Percentiles rank a stretch among this genome's conserved stretches.
These are phyloP conservation scores for Anastrepha obliqua DNA, from an alignment of 1,140 invertebrate genomes.

Conservation along the genomic window DNA sequence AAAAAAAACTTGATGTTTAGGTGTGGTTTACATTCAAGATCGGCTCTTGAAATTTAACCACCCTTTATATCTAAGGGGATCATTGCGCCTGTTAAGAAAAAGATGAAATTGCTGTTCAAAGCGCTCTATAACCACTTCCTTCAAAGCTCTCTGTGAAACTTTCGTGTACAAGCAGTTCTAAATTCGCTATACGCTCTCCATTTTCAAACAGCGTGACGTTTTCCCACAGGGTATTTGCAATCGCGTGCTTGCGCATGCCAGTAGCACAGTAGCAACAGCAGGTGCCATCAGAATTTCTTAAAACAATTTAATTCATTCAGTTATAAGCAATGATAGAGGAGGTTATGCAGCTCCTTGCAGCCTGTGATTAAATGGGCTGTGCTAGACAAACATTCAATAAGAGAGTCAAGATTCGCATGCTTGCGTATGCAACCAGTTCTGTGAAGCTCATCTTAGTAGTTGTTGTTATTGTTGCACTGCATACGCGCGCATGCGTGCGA, in stretches of 20 bases:
- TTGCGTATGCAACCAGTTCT: not conserved
- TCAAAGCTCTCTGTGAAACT: too few relatives aligned
- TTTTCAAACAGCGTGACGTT: not conserved
- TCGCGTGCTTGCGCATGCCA: conserved; percentile 44
- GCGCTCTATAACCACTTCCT: too few relatives aligned
- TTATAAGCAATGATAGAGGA: conserved; percentile 46
- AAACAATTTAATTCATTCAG: conserved; percentile 55
- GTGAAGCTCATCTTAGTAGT: too few relatives aligned
- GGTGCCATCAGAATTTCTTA: conserved; percentile 45
- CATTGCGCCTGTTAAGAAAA: too few relatives aligned
- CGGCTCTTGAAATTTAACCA: too few relatives aligned
- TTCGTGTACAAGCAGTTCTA: too few relatives aligned
- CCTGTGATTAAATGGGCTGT: conserved; percentile 35
- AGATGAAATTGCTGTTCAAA: too few relatives aligned
- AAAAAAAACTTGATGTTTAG: too few relatives aligned
- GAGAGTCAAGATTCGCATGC: too few relatives aligned
- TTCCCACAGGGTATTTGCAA: not conserved
- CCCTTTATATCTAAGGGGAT: too few relatives aligned
- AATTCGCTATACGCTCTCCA: too few relatives aligned
- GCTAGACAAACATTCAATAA: conserved; percentile 19
- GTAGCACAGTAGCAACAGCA: conserved; percentile 37
- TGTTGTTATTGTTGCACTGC: not conserved
- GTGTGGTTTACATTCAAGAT: too few relatives aligned
- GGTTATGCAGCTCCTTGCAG: not conserved
- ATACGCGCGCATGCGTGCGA: conserved; percentile 16